Evolutionary conservation across 2,113 vertebrate species (phyloP).

Genomic region (Pseudopodoces humilis): DNA sequence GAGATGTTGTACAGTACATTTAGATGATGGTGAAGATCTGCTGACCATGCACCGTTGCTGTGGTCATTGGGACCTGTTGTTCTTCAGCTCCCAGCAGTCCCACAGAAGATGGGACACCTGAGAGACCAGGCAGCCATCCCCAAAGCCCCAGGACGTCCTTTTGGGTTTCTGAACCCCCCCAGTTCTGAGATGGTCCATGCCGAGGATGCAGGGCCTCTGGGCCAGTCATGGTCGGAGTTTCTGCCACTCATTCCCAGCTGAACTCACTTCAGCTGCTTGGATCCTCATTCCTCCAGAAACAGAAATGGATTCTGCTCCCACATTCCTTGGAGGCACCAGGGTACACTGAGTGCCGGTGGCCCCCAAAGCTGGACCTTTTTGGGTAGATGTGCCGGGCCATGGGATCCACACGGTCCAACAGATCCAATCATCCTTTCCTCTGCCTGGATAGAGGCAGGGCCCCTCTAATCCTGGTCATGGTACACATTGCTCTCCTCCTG

Average conservation of each 20-base stretch:
- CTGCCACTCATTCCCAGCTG: neutral
- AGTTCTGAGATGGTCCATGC: neutral
- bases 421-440: neutral
- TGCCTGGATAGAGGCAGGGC: neutral
- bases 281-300: neutral
- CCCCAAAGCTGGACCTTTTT: neutral
- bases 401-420: neutral
- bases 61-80: neutral
- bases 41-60: neutral
- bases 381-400: neutral
- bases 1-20: conserved; percentile 59
- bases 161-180: too few relatives aligned
- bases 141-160: neutral
- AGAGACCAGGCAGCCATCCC: neutral
- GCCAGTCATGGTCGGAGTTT: neutral
- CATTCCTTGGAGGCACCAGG: neutral
- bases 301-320: neutral
- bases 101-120: neutral
- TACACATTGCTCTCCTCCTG: neutral
- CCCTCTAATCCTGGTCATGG: neutral
- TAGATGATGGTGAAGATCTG: conserved; percentile 41
- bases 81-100: neutral
- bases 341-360: neutral
- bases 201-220: neutral
- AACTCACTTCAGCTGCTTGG: neutral